These are phyloP conservation scores for Gobiocypris rarus DNA, from an alignment of 2,113 vertebrate genomes.

Conservation along the genomic window DNA sequence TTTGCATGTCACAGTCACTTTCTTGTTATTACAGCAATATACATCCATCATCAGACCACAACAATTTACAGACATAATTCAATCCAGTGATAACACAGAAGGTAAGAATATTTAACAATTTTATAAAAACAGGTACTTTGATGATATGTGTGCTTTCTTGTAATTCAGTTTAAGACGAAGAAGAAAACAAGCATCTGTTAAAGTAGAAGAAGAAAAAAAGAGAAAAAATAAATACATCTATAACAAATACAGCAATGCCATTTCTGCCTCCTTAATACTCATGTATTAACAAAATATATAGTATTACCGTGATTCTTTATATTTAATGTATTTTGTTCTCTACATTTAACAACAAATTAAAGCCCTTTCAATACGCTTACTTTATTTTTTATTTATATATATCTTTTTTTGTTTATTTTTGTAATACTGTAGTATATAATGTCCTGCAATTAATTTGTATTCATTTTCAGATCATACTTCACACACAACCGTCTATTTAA, in stretches of 20 bases:
- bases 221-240: background rate
- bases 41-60: slow-evolving; percentile 23
- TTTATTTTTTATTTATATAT: background rate
- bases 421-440: background rate
- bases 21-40: slow-evolving; percentile 21
- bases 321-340: background rate
- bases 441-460: background rate
- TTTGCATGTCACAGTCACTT: slow-evolving; percentile 24
- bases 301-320: background rate
- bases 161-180: background rate
- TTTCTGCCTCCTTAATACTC: background rate
- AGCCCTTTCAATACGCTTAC: background rate
- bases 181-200: background rate
- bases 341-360: background rate
- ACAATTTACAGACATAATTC: slow-evolving; percentile 17
- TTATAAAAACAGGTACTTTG: background rate
- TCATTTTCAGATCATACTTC: slow-evolving; percentile 24
- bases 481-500: slow-evolving; percentile 1
- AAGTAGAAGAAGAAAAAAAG: background rate
- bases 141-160: background rate
- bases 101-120: slow-evolving; percentile 11
- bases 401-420: background rate
- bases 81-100: slow-evolving; percentile 6
- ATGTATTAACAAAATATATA: background rate
- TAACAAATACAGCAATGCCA: background rate